These are phyloP conservation scores for Plectropomus leopardus DNA, from an alignment of 2,113 vertebrate species.

Conservation along the genomic window DNA sequence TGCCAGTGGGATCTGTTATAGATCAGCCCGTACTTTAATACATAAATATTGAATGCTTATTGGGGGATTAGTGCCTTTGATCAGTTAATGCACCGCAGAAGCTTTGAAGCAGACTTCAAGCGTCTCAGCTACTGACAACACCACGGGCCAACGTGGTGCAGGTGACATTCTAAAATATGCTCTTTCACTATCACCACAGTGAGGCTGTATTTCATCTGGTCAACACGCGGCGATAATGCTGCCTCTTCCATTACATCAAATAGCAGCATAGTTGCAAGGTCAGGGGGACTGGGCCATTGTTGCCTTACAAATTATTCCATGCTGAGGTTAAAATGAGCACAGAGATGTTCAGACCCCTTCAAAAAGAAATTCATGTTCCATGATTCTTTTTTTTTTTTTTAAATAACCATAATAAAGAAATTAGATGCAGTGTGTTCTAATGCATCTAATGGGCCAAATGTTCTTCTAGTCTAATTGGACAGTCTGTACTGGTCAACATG, in stretches of 20 bases:
- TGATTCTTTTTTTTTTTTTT: conserved; percentile 23
- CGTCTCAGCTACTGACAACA: not conserved
- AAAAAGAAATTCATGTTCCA: not conserved
- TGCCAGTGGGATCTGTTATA: conserved; percentile 45
- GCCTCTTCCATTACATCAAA: conserved; percentile 19
- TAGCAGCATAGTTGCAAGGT: conserved; percentile 24
- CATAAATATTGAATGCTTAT: conserved; percentile 63
- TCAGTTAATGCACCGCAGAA: conserved; percentile 42
- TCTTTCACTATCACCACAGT: conserved; percentile 46
- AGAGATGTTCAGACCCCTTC: not conserved
- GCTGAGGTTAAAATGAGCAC: conserved; percentile 12
- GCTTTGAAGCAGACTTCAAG: conserved; percentile 66
- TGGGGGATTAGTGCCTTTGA: conserved; percentile 67
- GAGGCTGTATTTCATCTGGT: conserved; percentile 45
- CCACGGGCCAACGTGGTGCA: conserved; percentile 6
- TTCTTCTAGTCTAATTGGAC: not conserved
- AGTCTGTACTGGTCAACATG: conserved; percentile 7
- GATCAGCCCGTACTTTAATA: conserved; percentile 41
- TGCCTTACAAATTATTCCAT: not conserved
- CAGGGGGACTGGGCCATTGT: not conserved
- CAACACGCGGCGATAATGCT: not conserved
- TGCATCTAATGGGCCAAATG: conserved; percentile 7
- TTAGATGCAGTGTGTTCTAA: conserved; percentile 7
- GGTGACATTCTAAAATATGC: conserved; percentile 63
- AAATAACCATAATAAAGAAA: conserved; percentile 16